A percentile compares a stretch with the other conserved stretches of the same genome.
Conservation (phyloP, 2,888 invertebrate species). For the Tanytarsus gracilentus region DNA sequence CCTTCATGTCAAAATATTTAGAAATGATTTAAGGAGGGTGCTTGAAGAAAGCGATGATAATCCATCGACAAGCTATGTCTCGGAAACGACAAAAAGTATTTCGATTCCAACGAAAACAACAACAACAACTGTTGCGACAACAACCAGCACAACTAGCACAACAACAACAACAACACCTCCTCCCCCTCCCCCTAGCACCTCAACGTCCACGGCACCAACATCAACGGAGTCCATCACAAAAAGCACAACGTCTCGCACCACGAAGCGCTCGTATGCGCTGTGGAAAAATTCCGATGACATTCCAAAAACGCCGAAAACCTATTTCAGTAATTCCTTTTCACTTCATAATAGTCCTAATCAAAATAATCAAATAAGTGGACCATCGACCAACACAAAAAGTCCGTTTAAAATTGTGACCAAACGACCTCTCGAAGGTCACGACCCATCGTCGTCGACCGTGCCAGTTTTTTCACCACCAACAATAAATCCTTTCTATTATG, state of each 20-base stretch:
- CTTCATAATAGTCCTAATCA: constrained; percentile 22
- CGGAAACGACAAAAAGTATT: constrained; percentile 30
- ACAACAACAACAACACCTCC: constrained; percentile 30
- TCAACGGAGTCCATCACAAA: constrained; percentile 11
- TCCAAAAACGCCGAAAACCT: constrained; percentile 27
- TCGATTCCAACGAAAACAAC: background rate
- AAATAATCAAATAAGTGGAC: constrained; percentile 20
- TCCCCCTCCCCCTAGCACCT: too few species aligned
- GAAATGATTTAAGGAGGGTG: constrained; percentile 17
- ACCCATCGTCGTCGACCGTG: constrained; percentile 12
- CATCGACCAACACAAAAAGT: constrained; percentile 7
- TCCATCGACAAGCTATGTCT: background rate
- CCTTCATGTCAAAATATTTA: background rate
- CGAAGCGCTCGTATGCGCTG: constrained; percentile 18
- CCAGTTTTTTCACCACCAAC: constrained; percentile 33
- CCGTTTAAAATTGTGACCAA: constrained; percentile 9
- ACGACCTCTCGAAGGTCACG: background rate
- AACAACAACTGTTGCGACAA: background rate
- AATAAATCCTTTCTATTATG: constrained; percentile 21
- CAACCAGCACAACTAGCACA: background rate
- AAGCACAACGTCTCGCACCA: constrained; percentile 16
- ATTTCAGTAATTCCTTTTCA: constrained; percentile 28
- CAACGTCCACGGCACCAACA: background rate
- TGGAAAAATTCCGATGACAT: constrained; percentile 16
- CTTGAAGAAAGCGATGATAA: constrained; percentile 5